These are phyloP conservation scores for Galagoides demidoff DNA, from an alignment of 2,797 vertebrate species.

Conservation along the genomic window DNA sequence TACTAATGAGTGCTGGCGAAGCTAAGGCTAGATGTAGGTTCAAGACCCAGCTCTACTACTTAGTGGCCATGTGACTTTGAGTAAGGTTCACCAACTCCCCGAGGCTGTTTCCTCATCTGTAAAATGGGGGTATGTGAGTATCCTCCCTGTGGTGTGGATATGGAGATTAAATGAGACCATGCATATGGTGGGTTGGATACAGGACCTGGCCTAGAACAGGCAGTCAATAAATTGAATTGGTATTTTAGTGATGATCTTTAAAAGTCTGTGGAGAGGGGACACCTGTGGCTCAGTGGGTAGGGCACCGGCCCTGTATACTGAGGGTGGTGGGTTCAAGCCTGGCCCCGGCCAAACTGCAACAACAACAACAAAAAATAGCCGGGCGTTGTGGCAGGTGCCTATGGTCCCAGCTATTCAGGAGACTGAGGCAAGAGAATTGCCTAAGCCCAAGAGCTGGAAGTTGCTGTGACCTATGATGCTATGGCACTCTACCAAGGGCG, in stretches of 20 bases:
- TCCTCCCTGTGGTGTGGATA: background rate
- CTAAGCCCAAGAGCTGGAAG: no score
- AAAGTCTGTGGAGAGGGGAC: background rate
- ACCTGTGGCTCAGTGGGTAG: no score
- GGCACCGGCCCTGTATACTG: no score
- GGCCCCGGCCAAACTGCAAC: no score
- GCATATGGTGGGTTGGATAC: background rate
- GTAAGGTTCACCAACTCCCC: background rate
- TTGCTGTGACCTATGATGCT: no score
- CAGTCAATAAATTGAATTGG: background rate
- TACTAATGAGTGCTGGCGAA: background rate
- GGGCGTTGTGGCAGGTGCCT: no score
- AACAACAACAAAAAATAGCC: no score
- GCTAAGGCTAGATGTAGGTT: background rate
- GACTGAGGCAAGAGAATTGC: no score
- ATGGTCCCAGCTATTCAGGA: no score
- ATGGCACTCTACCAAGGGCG: no score
- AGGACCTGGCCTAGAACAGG: background rate
- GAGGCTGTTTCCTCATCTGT: background rate
- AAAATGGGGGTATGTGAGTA: background rate
- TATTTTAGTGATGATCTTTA: background rate
- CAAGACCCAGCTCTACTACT: background rate
- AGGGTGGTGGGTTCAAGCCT: no score
- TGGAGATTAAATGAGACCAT: background rate
- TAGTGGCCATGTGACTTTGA: background rate